Conservation (phyloP, 2,113 vertebrate species). For the Camelus bactrianus region DNA sequence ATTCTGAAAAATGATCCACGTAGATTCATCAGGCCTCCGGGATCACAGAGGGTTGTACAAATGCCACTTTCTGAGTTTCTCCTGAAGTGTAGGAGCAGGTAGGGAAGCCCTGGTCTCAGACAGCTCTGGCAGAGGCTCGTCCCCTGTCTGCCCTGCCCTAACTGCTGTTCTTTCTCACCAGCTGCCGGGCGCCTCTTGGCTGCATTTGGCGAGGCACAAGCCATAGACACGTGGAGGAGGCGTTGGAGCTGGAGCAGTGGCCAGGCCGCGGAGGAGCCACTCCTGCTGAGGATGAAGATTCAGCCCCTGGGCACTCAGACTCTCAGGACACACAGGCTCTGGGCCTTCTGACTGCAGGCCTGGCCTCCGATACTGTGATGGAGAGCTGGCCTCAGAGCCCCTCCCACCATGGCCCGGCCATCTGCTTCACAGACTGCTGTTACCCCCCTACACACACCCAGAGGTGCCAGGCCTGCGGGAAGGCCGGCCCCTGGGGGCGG, state of each 20-base stretch:
- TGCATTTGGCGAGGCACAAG: not conserved
- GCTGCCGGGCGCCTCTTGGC: not conserved
- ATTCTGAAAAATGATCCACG: not conserved
- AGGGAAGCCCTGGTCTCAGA: too few relatives aligned
- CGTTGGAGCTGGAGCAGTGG: not conserved
- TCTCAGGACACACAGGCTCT: not conserved
- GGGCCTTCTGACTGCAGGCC: not conserved
- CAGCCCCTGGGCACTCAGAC: not conserved
- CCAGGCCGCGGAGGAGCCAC: not conserved
- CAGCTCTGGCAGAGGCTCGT: fast-evolving
- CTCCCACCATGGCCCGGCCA: not conserved
- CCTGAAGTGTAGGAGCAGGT: not conserved
- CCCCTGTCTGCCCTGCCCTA: not conserved
- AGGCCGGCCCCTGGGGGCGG: not conserved
- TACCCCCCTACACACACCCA: not conserved
- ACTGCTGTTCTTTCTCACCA: slow-evolving; percentile 59
- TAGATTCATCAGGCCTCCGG: not conserved
- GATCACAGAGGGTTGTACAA: fast-evolving
- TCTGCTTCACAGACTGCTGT: not conserved
- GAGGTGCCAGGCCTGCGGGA: not conserved
- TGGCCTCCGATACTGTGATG: not conserved
- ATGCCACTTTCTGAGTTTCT: not conserved
- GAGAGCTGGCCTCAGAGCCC: not conserved
- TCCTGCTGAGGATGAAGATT: slow-evolving; percentile 72
- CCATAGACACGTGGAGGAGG: not conserved